Percentiles rank a stretch among this genome's conserved stretches.
phyloP scores from a whole-genome alignment of 1,140 invertebrate species.

The Adoxophyes honmai region DNA sequence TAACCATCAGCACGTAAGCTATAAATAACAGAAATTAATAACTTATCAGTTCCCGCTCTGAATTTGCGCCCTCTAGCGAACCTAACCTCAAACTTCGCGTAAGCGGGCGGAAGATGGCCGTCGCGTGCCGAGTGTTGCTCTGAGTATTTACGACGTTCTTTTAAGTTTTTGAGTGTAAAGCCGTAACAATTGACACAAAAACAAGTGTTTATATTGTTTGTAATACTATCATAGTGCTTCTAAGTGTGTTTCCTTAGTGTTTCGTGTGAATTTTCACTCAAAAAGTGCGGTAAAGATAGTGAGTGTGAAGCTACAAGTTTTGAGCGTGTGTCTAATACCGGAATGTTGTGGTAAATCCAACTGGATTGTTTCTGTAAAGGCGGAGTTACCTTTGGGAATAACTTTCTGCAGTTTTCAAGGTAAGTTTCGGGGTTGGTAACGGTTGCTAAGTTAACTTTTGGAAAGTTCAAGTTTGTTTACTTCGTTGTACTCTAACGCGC shows the following conservation, averaged over 20 bases:
- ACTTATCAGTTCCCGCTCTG: too few species aligned
- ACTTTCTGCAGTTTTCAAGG: conserved; percentile 41
- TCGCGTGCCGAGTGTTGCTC: conserved; percentile 66
- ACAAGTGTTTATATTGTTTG: conserved; percentile 33
- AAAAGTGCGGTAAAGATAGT: conserved; percentile 62
- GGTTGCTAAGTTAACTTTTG: conserved; percentile 41
- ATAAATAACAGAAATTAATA: too few species aligned
- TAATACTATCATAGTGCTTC: conserved; percentile 25
- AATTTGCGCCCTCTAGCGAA: conserved; percentile 45
- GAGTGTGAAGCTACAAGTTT: conserved; percentile 66
- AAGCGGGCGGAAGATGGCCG: conserved; percentile 72
- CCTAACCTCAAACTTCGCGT: conserved; percentile 53
- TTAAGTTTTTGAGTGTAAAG: conserved; percentile 58
- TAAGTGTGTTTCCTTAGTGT: conserved; percentile 32
- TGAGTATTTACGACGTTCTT: conserved; percentile 61
- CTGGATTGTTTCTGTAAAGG: conserved; percentile 52
- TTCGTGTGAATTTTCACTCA: conserved; percentile 54
- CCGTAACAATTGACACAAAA: conserved; percentile 36
- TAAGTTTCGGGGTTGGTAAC: conserved; percentile 32
- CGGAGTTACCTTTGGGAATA: conserved; percentile 37
- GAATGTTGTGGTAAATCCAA: conserved; percentile 66
- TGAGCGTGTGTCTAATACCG: conserved; percentile 56
- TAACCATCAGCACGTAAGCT: too few species aligned
- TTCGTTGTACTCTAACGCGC: conserved; percentile 53
- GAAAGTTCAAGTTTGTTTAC: conserved; percentile 67